These are phyloP conservation scores for Doryteuthis pealeii DNA, from an alignment of 1,140 invertebrate species.

Conservation along the genomic window DNA sequence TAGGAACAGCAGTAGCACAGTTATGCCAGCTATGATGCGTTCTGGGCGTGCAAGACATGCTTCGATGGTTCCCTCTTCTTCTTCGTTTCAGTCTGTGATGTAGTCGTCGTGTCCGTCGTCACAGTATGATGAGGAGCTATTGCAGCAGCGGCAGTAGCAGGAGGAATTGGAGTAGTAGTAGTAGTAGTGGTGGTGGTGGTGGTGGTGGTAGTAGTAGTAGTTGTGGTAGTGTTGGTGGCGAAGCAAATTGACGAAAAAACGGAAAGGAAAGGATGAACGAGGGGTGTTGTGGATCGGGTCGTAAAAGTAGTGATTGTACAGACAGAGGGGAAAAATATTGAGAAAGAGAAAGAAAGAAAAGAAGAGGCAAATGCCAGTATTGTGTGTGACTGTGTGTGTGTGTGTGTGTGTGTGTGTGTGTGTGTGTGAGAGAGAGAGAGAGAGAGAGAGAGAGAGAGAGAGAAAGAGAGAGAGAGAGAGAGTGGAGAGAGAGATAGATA, in stretches of 20 bases:
- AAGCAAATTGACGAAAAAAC: not conserved
- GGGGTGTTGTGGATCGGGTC: not conserved
- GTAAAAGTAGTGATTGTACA: not conserved
- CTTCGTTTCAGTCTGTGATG: no score
- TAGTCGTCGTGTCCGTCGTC: no score
- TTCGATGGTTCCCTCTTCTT: no score
- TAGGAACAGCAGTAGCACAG: no score
- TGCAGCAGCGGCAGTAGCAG: not conserved
- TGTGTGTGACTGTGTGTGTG: not conserved
- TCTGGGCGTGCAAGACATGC: no score
- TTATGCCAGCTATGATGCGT: no score
- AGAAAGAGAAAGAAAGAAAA: not conserved
- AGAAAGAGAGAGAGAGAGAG: not conserved
- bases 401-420: not conserved
- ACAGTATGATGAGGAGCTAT: not conserved
- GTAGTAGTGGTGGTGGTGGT: not conserved
- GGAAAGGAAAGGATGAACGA: not conserved
- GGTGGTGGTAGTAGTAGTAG: not conserved
- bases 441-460: not conserved
- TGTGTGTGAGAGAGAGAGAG: not conserved
- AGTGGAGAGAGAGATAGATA: not conserved
- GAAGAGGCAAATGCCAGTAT: not conserved
- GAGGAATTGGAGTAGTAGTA: not conserved
- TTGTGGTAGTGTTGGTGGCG: not conserved
- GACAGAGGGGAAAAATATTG: not conserved